A percentile compares a stretch with the other conserved stretches of the same genome.
These are phyloP conservation scores for Pteria penguin DNA, from an alignment of 2,888 invertebrate species.

Conservation along the genomic window DNA sequence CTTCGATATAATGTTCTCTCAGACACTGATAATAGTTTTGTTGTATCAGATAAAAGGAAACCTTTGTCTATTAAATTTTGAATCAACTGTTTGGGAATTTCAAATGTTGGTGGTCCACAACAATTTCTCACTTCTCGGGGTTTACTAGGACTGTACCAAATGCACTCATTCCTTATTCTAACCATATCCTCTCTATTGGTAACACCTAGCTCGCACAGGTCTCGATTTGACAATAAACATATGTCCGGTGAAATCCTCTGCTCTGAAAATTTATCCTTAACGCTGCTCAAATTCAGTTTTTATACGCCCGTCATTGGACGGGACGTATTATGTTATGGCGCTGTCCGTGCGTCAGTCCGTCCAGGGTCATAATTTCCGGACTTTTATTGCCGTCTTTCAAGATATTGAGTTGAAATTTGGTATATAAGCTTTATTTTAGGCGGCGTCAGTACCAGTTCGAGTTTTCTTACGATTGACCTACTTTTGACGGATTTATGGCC, in stretches of 20 bases:
- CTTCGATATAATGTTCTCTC: constrained; percentile 26
- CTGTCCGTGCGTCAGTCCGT: no score
- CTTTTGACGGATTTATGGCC: no score
- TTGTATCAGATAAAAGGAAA: constrained; percentile 11
- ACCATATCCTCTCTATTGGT: constrained; percentile 34
- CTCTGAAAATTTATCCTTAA: no score
- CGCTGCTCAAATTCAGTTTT: no score
- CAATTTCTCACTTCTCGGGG: constrained; percentile 23
- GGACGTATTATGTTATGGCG: no score
- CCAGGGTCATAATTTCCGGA: no score
- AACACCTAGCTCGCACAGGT: constrained; percentile 31
- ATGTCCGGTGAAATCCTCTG: constrained; percentile 41
- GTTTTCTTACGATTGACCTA: no score
- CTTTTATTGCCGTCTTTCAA: no score
- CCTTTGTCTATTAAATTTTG: constrained; percentile 10
- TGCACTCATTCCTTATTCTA: constrained; percentile 41
- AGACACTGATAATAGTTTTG: constrained; percentile 23
- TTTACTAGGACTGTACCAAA: constrained; percentile 20
- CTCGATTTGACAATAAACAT: constrained; percentile 29
- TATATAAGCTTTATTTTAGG: no score
- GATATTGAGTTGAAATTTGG: no score
- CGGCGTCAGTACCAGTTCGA: no score
- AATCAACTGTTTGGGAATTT: constrained; percentile 4
- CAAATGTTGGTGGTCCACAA: constrained; percentile 1
- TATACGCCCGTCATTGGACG: no score